Evolutionary conservation across 2,797 vertebrate genomes (phyloP).

Genomic region (Cirrhinus mrigala): DNA sequence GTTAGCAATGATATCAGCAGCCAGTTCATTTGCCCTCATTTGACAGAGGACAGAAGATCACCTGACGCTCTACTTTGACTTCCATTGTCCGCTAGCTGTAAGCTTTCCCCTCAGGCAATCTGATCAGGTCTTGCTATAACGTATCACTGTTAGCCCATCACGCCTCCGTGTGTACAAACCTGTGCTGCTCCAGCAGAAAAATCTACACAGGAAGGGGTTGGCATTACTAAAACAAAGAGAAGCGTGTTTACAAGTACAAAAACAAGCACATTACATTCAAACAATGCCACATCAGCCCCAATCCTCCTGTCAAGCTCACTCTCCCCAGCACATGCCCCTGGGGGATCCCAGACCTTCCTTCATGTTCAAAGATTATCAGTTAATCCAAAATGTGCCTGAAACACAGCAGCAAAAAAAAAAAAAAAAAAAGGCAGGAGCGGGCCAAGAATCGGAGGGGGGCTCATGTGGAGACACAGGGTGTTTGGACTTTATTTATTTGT

Average conservation of each 20-base stretch:
- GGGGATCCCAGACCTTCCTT: constrained; percentile 83
- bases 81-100: constrained; percentile 28
- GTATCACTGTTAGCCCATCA: constrained; percentile 44
- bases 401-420: constrained; percentile 73
- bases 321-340: constrained; percentile 66
- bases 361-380: constrained; percentile 89
- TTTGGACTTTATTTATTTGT: constrained; percentile 82
- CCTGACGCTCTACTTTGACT: background rate
- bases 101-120: constrained; percentile 18
- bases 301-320: constrained; percentile 40
- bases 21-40: background rate
- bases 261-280: constrained; percentile 81
- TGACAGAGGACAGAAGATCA: background rate
- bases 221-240: constrained; percentile 74
- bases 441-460: constrained; percentile 58
- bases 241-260: constrained; percentile 80
- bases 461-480: constrained; percentile 55
- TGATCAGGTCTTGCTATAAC: constrained; percentile 30
- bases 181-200: constrained; percentile 66
- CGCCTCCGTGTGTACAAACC: constrained; percentile 56
- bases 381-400: constrained; percentile 88
- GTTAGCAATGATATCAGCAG: background rate
- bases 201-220: constrained; percentile 71
- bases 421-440: constrained; percentile 67
- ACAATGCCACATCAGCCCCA: constrained; percentile 76